Conservation (phyloP, 2,888 invertebrate species). For the Watsonalla binaria region DNA sequence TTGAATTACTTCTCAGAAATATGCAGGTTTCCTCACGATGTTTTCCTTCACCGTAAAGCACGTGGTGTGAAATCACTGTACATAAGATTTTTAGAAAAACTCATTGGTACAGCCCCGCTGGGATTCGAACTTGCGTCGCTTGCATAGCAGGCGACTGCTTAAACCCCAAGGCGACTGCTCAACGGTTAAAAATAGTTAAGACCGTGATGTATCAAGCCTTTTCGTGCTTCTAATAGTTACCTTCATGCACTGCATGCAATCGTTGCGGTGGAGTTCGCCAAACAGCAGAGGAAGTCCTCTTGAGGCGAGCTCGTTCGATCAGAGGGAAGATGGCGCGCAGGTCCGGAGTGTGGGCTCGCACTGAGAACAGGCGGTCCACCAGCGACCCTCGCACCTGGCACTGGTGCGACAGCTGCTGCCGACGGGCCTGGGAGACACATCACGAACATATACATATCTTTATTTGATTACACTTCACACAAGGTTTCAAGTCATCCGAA, state of each 20-base stretch:
- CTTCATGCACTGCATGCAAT: conserved; percentile 73
- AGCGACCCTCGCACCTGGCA: conserved; percentile 47
- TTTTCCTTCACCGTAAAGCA: no score
- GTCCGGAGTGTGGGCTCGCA: conserved; percentile 81
- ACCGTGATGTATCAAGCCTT: no score
- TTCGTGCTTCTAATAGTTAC: conserved; percentile 4
- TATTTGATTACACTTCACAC: background rate
- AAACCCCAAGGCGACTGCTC: no score
- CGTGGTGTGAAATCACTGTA: no score
- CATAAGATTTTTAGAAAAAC: no score
- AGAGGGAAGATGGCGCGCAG: conserved; percentile 82
- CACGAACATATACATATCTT: background rate
- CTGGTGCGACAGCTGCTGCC: conserved; percentile 63
- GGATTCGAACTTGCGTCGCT: no score
- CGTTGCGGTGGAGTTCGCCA: conserved; percentile 83
- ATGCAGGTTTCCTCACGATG: no score
- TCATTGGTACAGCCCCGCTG: no score
- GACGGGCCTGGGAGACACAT: conserved; percentile 46
- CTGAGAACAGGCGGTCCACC: conserved; percentile 80
- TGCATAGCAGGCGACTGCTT: no score
- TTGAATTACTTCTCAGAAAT: no score
- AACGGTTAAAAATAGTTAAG: no score
- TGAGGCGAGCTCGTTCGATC: conserved; percentile 81
- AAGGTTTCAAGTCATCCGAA: background rate
- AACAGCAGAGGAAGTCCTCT: conserved; percentile 85